Evolutionary conservation across 2,797 vertebrate species (phyloP).

Genomic region (Octomys mimax): DNA sequence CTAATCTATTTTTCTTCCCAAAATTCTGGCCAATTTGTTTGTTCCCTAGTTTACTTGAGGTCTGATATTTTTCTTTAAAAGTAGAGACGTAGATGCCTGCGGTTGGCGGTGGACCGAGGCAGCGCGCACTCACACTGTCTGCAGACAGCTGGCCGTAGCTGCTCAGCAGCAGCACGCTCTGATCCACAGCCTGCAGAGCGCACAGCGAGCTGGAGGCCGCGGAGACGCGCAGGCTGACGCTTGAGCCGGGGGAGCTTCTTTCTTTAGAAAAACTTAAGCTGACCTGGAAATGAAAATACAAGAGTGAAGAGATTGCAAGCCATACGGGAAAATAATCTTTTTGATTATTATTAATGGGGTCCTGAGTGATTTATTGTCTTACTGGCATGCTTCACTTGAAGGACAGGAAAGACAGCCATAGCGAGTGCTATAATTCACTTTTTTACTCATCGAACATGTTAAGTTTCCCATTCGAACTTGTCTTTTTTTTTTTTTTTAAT

Average conservation of each 20-base stretch:
- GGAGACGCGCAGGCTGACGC: slow-evolving; percentile 87
- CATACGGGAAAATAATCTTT: neutral
- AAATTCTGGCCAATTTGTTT: neutral
- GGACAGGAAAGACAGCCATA: neutral
- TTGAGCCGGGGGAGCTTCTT: slow-evolving; percentile 89
- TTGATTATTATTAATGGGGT: neutral
- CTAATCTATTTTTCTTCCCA: neutral
- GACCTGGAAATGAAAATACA: slow-evolving; percentile 87
- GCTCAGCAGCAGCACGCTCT: slow-evolving; percentile 90
- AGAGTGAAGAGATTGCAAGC: neutral
- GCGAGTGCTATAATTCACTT: neutral
- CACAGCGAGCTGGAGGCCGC: slow-evolving; percentile 91
- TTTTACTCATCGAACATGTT: neutral
- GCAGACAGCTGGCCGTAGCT: slow-evolving; percentile 86
- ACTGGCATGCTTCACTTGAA: neutral
- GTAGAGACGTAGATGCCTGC: neutral
- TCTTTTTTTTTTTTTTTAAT: too few species aligned
- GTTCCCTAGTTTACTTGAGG: neutral
- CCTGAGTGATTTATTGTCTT: neutral
- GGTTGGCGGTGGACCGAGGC: too few species aligned
- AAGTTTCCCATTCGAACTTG: neutral
- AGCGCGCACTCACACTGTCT: slow-evolving; percentile 83
- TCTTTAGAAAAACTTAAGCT: slow-evolving; percentile 90
- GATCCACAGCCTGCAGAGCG: slow-evolving; percentile 91
- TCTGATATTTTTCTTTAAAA: neutral